phyloP scores from a whole-genome alignment of 2,888 invertebrate species.

The Drosophila sordidula region DNA sequence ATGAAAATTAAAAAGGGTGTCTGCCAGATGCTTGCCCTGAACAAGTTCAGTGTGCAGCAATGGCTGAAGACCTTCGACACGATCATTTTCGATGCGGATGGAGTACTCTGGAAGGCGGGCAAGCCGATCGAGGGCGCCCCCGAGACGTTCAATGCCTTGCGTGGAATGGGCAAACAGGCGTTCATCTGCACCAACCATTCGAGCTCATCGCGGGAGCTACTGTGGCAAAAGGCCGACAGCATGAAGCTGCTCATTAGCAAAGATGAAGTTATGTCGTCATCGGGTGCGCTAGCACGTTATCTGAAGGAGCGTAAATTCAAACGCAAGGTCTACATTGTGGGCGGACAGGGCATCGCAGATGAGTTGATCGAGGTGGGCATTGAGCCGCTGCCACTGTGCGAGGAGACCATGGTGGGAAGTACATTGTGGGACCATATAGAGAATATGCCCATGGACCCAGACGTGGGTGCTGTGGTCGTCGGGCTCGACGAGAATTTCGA shows the following conservation, averaged over 20 bases:
- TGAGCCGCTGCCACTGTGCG: conserved; percentile 22
- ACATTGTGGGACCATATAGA: conserved; percentile 20
- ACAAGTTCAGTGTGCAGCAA: conserved; percentile 42
- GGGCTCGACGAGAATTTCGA: conserved; percentile 50
- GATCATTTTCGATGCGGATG: conserved; percentile 54
- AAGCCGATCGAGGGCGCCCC: conserved; percentile 40
- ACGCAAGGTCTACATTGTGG: conserved; percentile 53
- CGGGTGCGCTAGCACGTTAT: conserved; percentile 39
- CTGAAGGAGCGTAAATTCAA: conserved; percentile 45
- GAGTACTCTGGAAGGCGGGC: conserved; percentile 50
- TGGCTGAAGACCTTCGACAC: conserved; percentile 60
- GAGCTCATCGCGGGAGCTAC: conserved; percentile 4
- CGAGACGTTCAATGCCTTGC: conserved; percentile 60
- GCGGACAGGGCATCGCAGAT: conserved; percentile 51
- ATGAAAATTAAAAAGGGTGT: conserved; percentile 39
- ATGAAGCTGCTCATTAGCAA: conserved; percentile 43
- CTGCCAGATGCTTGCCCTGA: conserved; percentile 51
- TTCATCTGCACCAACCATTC: conserved; percentile 64
- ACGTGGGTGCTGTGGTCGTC: conserved; percentile 65
- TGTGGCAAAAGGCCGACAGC: conserved; percentile 37
- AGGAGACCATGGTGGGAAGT: background rate
- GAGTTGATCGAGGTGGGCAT: conserved; percentile 55
- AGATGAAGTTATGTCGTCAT: conserved; percentile 50
- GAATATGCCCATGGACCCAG: conserved; percentile 32
- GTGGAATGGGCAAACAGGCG: conserved; percentile 56